phyloP scores from a whole-genome alignment of 2,113 vertebrate species.

The Megaceryle torquata region DNA sequence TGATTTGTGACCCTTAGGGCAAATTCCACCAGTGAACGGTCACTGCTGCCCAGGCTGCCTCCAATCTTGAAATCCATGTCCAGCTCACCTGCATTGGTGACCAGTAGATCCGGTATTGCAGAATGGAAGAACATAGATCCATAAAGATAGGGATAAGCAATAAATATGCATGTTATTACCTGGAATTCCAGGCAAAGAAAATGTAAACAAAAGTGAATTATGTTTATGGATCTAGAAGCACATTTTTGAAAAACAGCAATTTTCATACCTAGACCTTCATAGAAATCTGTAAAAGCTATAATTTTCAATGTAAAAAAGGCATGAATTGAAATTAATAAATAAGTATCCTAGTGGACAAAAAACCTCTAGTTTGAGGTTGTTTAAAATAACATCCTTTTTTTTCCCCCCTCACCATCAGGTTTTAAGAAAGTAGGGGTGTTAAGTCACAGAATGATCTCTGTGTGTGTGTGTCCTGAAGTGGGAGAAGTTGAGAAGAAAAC shows the following conservation, averaged over 20 bases:
- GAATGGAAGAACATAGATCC: background rate
- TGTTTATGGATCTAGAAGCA: slow-evolving; percentile 6
- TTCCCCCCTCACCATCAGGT: background rate
- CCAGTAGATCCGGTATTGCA: too few species aligned
- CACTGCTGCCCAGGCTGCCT: too few species aligned
- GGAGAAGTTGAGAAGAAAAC: slow-evolving; percentile 38
- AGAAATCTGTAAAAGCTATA: slow-evolving; percentile 39
- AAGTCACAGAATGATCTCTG: slow-evolving; percentile 28
- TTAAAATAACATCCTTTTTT: slow-evolving; percentile 48
- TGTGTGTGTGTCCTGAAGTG: slow-evolving; percentile 49
- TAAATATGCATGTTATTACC: background rate
- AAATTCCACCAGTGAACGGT: too few species aligned
- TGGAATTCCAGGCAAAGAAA: background rate
- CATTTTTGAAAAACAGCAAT: background rate
- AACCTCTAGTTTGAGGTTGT: slow-evolving; percentile 27
- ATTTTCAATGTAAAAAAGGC: slow-evolving; percentile 57
- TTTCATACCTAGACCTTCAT: slow-evolving; percentile 6
- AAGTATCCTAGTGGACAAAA: slow-evolving; percentile 4
- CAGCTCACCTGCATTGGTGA: too few species aligned
- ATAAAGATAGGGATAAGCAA: background rate
- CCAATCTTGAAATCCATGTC: too few species aligned
- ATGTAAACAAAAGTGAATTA: background rate
- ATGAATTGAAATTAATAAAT: slow-evolving; percentile 24
- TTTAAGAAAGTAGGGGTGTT: slow-evolving; percentile 26
- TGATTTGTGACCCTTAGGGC: too few species aligned